Conservation (phyloP, 2,888 invertebrate species). For the Cepaea hortensis region DNA sequence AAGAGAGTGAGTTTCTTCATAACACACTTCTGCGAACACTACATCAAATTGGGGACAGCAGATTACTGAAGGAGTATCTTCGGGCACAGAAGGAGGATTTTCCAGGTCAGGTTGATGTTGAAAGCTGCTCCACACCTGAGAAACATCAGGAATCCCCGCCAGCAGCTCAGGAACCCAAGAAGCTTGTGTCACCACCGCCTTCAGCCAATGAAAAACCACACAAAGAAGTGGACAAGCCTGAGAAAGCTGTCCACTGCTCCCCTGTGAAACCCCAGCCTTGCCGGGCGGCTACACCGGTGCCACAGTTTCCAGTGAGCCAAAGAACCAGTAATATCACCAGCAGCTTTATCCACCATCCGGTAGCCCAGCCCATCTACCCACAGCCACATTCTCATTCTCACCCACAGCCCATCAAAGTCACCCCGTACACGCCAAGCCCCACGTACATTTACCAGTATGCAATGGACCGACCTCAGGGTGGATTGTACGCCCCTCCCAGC, state of each 20-base stretch:
- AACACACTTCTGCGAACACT: constrained; percentile 40
- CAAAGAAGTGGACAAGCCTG: constrained; percentile 19
- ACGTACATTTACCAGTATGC: constrained; percentile 45
- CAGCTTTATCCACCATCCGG: constrained; percentile 37
- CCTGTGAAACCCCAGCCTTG: constrained; percentile 42
- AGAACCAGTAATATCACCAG: constrained; percentile 38
- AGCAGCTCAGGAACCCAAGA: neutral
- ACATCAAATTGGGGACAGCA: constrained; percentile 35
- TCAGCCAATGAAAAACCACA: constrained; percentile 8
- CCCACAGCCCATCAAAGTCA: constrained; percentile 41
- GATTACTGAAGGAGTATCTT: constrained; percentile 35
- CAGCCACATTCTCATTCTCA: constrained; percentile 18
- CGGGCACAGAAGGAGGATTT: constrained; percentile 46
- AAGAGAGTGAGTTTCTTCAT: constrained; percentile 28
- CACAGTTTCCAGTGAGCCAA: constrained; percentile 41
- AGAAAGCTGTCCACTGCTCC: neutral
- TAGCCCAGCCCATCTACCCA: constrained; percentile 14
- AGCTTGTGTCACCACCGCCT: neutral
- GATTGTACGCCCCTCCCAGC: constrained; percentile 13
- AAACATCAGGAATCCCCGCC: constrained; percentile 1
- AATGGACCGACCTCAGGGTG: constrained; percentile 30
- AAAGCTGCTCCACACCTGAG: constrained; percentile 34
- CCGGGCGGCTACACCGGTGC: constrained; percentile 41
- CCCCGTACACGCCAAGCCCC: constrained; percentile 29
- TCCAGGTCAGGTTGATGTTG: constrained; percentile 43